These are phyloP conservation scores for Xylocopa sonorina DNA, from an alignment of 1,140 invertebrate species.

Conservation along the genomic window DNA sequence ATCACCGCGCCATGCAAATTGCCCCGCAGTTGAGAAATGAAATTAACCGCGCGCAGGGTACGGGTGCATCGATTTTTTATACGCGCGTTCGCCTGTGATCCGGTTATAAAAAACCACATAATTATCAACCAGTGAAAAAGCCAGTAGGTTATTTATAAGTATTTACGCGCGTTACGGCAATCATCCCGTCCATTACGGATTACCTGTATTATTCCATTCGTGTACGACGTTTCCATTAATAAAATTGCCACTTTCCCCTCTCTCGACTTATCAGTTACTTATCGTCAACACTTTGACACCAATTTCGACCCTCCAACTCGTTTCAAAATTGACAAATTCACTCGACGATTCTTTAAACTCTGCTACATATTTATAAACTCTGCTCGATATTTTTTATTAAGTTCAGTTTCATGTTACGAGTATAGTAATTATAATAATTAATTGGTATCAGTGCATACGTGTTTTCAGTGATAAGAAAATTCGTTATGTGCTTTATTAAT, in stretches of 20 bases:
- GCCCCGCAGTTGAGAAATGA: slow-evolving; percentile 5
- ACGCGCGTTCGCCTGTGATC: not conserved
- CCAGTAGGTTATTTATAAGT: slow-evolving; percentile 8
- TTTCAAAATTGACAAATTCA: not conserved
- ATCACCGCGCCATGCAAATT: slow-evolving; percentile 7
- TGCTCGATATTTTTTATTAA: too few relatives aligned
- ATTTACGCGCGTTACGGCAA: slow-evolving; percentile 13
- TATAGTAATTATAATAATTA: too few relatives aligned
- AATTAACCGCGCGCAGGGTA: slow-evolving; percentile 18
- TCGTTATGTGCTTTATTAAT: too few relatives aligned
- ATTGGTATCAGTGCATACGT: too few relatives aligned
- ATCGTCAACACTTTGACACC: not conserved
- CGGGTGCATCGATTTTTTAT: slow-evolving; percentile 27
- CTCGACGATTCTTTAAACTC: not conserved
- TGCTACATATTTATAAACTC: not conserved
- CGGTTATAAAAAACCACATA: slow-evolving; percentile 24
- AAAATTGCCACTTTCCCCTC: slow-evolving; percentile 7
- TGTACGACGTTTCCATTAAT: slow-evolving; percentile 25
- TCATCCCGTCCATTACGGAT: slow-evolving; percentile 18
- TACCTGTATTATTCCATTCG: slow-evolving; percentile 3
- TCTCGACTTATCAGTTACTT: not conserved
- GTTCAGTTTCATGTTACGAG: too few relatives aligned
- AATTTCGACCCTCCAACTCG: not conserved
- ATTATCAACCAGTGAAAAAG: slow-evolving; percentile 18
- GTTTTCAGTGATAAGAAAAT: too few relatives aligned